Conservation (phyloP, 2,113 vertebrate species). For the Vidua macroura region DNA sequence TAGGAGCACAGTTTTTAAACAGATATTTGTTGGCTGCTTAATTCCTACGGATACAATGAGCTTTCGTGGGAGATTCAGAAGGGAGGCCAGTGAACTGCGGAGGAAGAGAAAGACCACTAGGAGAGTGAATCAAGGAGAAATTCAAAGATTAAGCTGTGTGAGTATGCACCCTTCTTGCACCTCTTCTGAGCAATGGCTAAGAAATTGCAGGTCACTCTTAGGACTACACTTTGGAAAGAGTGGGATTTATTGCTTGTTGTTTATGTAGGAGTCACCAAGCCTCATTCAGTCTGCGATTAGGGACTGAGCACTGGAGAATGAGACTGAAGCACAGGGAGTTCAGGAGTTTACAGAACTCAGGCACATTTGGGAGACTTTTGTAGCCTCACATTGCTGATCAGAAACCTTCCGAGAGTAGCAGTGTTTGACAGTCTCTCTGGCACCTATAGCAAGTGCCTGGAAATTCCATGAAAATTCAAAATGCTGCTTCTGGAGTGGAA, state of each 20-base stretch:
- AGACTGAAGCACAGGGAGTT: not conserved
- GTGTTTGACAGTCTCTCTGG: not conserved
- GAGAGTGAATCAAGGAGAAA: constrained; percentile 77
- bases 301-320: not conserved
- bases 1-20: constrained; percentile 4
- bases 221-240: not conserved
- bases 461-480: not conserved
- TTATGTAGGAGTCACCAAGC: not conserved
- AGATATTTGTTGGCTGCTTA: constrained; percentile 21
- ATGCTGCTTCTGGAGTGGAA: not conserved
- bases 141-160: constrained; percentile 87
- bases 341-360: not conserved
- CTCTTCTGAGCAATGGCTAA: not conserved
- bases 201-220: not conserved
- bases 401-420: not conserved
- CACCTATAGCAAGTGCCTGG: not conserved
- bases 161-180: constrained; percentile 71
- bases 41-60: constrained; percentile 79
- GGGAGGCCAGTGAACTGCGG: constrained; percentile 85
- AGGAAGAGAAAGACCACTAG: constrained; percentile 79
- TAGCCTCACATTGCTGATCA: rapidly evolving
- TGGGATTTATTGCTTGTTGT: not conserved
- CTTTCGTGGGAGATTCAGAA: constrained; percentile 82
- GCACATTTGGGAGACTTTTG: not conserved
- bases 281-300: not conserved